Conservation (phyloP, 2,113 vertebrate genomes). For the Aythya baeri region DNA sequence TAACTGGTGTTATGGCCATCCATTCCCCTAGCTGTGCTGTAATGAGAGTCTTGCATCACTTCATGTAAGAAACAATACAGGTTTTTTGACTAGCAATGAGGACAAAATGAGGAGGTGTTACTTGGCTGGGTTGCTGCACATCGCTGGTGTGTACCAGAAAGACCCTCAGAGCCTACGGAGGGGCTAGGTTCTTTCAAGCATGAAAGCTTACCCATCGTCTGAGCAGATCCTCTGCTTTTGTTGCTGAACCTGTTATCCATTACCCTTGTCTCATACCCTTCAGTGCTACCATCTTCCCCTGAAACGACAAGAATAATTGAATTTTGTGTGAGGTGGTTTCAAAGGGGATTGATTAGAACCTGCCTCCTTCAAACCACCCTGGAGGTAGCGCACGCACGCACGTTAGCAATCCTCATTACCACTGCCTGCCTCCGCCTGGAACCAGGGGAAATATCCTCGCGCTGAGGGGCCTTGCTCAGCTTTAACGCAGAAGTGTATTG, state of each 20-base stretch:
- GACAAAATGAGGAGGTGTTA: not conserved
- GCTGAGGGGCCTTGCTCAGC: not conserved
- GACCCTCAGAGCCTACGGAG: not conserved
- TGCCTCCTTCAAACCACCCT: not conserved
- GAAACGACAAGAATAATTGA: not conserved
- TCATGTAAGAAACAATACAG: not conserved
- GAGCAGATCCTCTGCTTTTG: not conserved
- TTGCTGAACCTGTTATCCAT: not conserved
- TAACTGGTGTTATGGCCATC: not conserved
- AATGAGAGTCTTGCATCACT: not conserved
- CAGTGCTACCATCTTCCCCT: not conserved
- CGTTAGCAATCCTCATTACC: fast-evolving
- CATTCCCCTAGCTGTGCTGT: fast-evolving
- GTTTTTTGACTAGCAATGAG: not conserved
- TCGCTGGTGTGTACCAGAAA: not conserved
- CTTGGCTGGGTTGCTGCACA: not conserved
- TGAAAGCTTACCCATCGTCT: not conserved
- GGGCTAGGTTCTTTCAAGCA: not conserved
- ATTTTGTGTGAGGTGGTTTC: not conserved
- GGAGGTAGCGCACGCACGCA: fast-evolving
- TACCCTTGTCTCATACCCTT: not conserved
- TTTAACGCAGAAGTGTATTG: not conserved
- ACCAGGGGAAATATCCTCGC: fast-evolving
- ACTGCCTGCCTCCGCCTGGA: not conserved
- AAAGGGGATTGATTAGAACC: not conserved